A percentile compares a stretch with the other conserved stretches of the same genome.
These are phyloP conservation scores for Sitobion miscanthi DNA, from an alignment of 1,140 invertebrate genomes.

Conservation along the genomic window DNA sequence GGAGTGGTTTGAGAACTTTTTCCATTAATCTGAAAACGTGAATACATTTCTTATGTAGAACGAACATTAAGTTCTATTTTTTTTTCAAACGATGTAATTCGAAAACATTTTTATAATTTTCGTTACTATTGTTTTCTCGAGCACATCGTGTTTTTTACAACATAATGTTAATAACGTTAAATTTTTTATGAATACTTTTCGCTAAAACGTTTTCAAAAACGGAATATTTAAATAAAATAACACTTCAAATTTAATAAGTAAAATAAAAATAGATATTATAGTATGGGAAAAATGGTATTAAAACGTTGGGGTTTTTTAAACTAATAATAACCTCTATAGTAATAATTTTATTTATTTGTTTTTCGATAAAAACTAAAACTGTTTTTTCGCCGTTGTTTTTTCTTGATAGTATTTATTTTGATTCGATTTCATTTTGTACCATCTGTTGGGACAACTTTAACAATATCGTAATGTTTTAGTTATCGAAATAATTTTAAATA, in stretches of 20 bases:
- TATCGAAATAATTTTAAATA: background rate
- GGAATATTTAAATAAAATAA: background rate
- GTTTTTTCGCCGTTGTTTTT: background rate
- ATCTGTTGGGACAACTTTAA: background rate
- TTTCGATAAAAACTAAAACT: background rate
- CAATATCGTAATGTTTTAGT: background rate
- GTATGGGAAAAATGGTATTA: background rate
- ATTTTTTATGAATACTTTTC: background rate
- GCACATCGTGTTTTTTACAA: no score
- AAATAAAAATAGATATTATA: background rate
- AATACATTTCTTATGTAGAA: background rate
- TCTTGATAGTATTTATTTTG: background rate
- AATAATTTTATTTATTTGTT: background rate
- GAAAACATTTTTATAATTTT: background rate
- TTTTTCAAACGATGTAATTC: background rate
- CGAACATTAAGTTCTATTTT: background rate
- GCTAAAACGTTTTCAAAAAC: background rate
- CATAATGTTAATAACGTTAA: no score
- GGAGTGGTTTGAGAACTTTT: background rate
- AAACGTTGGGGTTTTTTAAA: background rate
- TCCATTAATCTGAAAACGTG: background rate
- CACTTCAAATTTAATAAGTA: background rate
- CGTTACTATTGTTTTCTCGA: background rate
- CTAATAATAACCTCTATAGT: no score
- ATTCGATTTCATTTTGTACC: background rate